Base-by-base conservation (phyloP, 1,140 invertebrate species). In the Anastrepha ludens region DNA sequence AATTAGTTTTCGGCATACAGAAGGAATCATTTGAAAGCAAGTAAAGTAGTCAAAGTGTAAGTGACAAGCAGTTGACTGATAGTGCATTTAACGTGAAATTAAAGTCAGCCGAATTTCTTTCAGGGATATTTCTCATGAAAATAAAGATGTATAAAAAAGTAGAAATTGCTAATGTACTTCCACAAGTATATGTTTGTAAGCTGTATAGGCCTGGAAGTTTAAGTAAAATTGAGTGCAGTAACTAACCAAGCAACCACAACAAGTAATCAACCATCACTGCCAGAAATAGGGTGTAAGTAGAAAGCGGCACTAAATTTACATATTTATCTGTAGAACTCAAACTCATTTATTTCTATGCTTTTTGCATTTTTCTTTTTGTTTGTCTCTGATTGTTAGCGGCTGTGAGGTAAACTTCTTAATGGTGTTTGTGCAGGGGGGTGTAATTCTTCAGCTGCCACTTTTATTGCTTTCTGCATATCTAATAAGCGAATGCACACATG, bases 361-460 rank as follows among this genome's bases (percentile, higher is more conserved):
- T 64, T 64, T 39, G 9, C 11, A 39, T 67, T 67, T 39, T 39
- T 13, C 9, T 67, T 39, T 3, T 13, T 67, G 29, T 67, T 67
- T 67, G 8, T 29, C 29, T 64, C n/a, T 39, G 39, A 67, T 39
- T 67, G 64, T 39, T 29, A 0, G 64, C 64, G 64, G 64, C 64
- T 13, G 29, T 29, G 29, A 29, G 29, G 29, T 29, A 29, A 29
- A 29, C 29, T 67, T 67, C 20, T 67, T 41, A 11, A 67, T 67
- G 64, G 20, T 20, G 11, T 39, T 67, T 29, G 1, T 64, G 64
- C 64, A 55, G 6, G 64, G 64, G 39, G 39, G 39, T 39, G 9
- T 8, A 67, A 67, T 67, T 67, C 20, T 67, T 67, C 64, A 67
- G 64, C 64, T 67, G 64, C 20, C 64, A 67, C 20, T 41, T 39